phyloP scores from a whole-genome alignment of 2,797 vertebrate species.

The Antennarius maculatus region DNA sequence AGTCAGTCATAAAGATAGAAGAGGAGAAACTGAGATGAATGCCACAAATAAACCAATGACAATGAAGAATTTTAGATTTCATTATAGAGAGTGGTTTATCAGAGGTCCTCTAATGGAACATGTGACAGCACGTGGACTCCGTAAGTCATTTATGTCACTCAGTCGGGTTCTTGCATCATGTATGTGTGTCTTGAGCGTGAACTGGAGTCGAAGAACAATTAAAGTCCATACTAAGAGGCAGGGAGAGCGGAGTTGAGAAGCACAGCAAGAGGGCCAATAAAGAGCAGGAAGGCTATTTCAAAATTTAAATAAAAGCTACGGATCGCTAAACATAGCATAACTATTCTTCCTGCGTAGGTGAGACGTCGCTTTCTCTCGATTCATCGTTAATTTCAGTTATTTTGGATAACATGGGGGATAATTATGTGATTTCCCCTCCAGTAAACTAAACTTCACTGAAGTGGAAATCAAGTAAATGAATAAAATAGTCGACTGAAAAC shows the following conservation, averaged over 20 bases:
- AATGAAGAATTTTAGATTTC: neutral
- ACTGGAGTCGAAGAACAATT: neutral
- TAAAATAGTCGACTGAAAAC: neutral
- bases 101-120: neutral
- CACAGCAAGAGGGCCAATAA: no score
- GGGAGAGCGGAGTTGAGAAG: neutral
- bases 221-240: neutral
- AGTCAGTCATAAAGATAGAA: constrained; percentile 7
- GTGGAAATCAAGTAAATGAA: neutral
- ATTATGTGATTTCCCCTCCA: no score
- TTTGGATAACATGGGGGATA: neutral
- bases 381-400: neutral
- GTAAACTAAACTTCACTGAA: neutral
- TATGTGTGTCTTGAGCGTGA: neutral
- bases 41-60: neutral
- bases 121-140: neutral
- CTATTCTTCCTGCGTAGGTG: neutral
- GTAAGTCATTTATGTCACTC: constrained; percentile 25
- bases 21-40: neutral
- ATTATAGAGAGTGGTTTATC: neutral
- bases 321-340: neutral
- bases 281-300: no score
- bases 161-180: constrained; percentile 19
- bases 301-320: neutral
- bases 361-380: neutral